Conservation (phyloP, 2,888 invertebrate species). For the Molanna angustata region DNA sequence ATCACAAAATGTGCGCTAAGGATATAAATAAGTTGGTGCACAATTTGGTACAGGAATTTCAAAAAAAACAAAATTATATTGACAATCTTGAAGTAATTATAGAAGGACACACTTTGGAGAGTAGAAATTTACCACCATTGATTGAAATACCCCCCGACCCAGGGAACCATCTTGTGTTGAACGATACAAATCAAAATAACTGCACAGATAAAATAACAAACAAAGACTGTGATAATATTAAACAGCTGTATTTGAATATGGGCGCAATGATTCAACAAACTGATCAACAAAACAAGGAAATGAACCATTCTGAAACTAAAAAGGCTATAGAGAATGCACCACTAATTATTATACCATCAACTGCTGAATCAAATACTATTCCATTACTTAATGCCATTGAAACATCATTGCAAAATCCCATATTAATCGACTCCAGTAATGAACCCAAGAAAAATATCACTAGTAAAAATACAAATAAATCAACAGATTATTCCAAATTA, state of each 20-base stretch:
- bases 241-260: background rate
- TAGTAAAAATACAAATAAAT: background rate
- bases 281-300: background rate
- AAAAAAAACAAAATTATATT: conserved; percentile 35
- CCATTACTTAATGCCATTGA: background rate
- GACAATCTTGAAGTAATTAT: conserved; percentile 31
- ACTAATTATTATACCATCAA: too few species aligned
- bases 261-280: background rate
- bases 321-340: too few species aligned
- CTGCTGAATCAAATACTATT: too few species aligned
- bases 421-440: background rate
- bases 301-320: background rate
- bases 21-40: conserved; percentile 60
- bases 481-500: too few species aligned
- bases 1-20: conserved; percentile 63
- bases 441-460: background rate
- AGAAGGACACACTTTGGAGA: conserved; percentile 18
- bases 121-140: conserved; percentile 41
- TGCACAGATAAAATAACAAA: background rate
- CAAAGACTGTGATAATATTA: background rate
- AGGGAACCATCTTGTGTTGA: background rate
- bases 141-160: conserved; percentile 43
- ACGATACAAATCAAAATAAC: background rate
- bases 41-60: conserved; percentile 46
- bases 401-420: background rate